These are phyloP conservation scores for Artibeus lituratus DNA, from an alignment of 2,797 vertebrate genomes.

Conservation along the genomic window DNA sequence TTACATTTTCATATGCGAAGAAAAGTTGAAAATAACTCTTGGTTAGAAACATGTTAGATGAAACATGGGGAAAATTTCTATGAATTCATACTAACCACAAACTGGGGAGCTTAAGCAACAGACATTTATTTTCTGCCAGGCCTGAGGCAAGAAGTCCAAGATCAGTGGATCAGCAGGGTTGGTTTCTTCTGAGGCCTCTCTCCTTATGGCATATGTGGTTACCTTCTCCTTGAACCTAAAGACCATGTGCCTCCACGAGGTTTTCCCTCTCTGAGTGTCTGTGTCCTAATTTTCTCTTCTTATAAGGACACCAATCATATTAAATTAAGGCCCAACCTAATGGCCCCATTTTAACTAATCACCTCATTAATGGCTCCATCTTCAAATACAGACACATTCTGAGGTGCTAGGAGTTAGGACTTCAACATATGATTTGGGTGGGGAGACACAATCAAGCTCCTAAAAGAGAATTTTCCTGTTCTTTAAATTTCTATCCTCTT, in stretches of 20 bases:
- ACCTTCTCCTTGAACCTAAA: background rate
- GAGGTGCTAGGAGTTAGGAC: background rate
- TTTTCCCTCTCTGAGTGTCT: background rate
- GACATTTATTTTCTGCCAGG: background rate
- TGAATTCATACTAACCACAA: background rate
- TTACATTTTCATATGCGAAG: background rate
- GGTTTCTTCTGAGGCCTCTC: background rate
- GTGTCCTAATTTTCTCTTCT: background rate
- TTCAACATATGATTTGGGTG: background rate
- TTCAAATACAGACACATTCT: background rate
- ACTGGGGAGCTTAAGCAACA: background rate
- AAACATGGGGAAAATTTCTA: background rate
- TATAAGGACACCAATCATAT: background rate
- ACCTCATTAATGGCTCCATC: background rate
- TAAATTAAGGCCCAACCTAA: background rate
- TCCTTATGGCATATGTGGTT: background rate
- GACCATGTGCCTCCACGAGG: background rate
- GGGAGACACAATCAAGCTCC: fast-evolving
- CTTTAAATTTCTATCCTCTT: background rate
- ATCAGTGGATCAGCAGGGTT: background rate
- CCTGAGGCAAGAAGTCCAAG: background rate
- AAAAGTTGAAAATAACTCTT: background rate
- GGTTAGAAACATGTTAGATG: background rate
- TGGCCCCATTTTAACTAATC: background rate
- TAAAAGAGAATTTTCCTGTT: background rate